Evolutionary conservation across 2,888 invertebrate genomes (phyloP), one percentile per base, ranked within the genome.

Genomic region (Perizoma affinitatum): DNA sequence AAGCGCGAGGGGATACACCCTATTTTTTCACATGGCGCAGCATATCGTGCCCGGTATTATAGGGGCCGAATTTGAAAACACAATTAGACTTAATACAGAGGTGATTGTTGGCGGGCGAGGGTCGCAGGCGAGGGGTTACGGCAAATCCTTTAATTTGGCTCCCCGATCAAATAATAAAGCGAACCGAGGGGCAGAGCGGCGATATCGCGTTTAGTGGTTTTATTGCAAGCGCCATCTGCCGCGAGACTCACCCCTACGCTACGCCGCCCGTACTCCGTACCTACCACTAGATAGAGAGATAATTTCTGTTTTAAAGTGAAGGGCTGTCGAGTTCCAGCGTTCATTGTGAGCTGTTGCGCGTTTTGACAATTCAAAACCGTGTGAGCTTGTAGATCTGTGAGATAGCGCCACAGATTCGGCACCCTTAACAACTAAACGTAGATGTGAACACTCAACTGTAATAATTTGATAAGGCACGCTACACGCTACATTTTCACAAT

Each of bases 11-110:
- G 86, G 80, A 73, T 71, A 73, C 84, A 83, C 89, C 89, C 88
- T 78, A 85, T 88, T 91, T 90, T 90, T 91, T 90, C 87, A 86
- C 87, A 84, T 86, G 83, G 74, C 77, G 66, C 72, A 70, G 79
- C 82, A 80, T 79, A 82, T 78, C 77, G 75, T 80, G 76, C 82
- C 87, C 84, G 86, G 81, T 75, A 75, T 70, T 86, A 85, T 86
- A 86, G 87, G 90, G 89, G 86, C 83, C 79, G 86, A 89, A 90
- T 90, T 90, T 87, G 90, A 92, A 92, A 92, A 92, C 92, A 92
- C 91, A 92, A 92, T 92, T 92, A 92, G 90, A 91, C 88, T 90
- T 92, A 92, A 92, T 92, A 92, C 91, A 91, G 91, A 90, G 92
- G 92, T 92, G 92, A 92, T 92, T 90, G 92, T 90, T 85, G 87